These are phyloP conservation scores for Anseranas semipalmata DNA, from an alignment of 2,113 vertebrate species.

Conservation along the genomic window DNA sequence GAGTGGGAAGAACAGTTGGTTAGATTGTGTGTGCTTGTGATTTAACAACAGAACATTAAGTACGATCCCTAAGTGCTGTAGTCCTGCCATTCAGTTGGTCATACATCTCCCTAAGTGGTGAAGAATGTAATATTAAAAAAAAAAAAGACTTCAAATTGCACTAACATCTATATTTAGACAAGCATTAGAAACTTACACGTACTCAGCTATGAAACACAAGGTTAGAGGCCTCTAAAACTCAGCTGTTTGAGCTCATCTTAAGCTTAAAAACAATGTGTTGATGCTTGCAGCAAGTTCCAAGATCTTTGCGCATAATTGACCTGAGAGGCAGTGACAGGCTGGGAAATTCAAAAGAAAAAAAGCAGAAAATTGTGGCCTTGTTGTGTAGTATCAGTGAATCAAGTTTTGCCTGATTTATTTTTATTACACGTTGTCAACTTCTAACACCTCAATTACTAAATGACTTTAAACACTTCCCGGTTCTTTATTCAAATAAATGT, in stretches of 20 bases:
- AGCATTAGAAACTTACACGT: not conserved
- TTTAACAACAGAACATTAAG: not conserved
- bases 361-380: not conserved
- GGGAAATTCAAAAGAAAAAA: not conserved
- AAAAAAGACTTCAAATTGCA: not conserved
- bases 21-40: not conserved
- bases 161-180: not conserved
- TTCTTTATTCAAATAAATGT: conserved; percentile 13
- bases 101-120: not conserved
- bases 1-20: not conserved
- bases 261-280: not conserved
- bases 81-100: not conserved
- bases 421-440: conserved; percentile 1
- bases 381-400: not conserved
- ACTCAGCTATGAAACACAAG: not conserved
- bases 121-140: not conserved
- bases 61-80: not conserved
- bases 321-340: not conserved
- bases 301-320: not conserved
- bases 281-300: not conserved
- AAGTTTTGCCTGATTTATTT: not conserved
- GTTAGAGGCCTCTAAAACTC: not conserved
- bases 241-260: not conserved
- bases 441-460: not conserved
- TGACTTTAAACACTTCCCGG: not conserved